phyloP scores from a whole-genome alignment of 1,140 invertebrate species.

The Polypedilum pembai region DNA sequence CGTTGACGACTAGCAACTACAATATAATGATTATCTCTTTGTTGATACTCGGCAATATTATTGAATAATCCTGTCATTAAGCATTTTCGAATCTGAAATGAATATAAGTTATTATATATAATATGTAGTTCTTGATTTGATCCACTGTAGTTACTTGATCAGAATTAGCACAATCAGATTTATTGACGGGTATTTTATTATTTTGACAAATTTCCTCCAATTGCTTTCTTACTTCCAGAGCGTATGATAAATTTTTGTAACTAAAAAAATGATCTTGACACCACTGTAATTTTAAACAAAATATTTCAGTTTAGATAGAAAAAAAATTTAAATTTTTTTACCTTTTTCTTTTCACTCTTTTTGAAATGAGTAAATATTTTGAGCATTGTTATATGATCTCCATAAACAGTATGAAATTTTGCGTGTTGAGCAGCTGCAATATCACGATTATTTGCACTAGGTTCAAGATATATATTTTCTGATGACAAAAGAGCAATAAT shows the following conservation, averaged over 20 bases:
- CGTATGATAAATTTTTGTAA: constrained; percentile 75
- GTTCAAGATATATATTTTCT: constrained; percentile 53
- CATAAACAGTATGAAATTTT: constrained; percentile 80
- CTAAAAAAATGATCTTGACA: constrained; percentile 88
- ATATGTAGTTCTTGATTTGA: no score
- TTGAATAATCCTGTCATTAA: constrained; percentile 75
- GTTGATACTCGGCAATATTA: constrained; percentile 81
- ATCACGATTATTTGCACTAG: constrained; percentile 50
- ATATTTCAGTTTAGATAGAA: not conserved
- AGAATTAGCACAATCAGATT: constrained; percentile 45
- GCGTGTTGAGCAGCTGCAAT: constrained; percentile 53
- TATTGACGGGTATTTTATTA: constrained; percentile 67
- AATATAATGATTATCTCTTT: constrained; percentile 62
- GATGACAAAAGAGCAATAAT: constrained; percentile 53
- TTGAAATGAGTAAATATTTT: constrained; percentile 80
- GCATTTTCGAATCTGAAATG: constrained; percentile 59
- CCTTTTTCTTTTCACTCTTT: constrained; percentile 65
- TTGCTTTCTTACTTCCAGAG: constrained; percentile 73
- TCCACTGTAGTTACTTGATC: constrained; percentile 55
- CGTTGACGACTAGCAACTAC: constrained; percentile 51
- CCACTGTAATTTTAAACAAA: constrained; percentile 58
- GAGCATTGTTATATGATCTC: constrained; percentile 87
- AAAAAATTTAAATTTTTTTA: constrained; percentile 34
- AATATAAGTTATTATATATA: not conserved
- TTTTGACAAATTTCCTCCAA: constrained; percentile 66